Evolutionary conservation across 2,797 vertebrate genomes (phyloP), one percentile per base, ranked within the genome.

Genomic region (Tapera naevia): DNA sequence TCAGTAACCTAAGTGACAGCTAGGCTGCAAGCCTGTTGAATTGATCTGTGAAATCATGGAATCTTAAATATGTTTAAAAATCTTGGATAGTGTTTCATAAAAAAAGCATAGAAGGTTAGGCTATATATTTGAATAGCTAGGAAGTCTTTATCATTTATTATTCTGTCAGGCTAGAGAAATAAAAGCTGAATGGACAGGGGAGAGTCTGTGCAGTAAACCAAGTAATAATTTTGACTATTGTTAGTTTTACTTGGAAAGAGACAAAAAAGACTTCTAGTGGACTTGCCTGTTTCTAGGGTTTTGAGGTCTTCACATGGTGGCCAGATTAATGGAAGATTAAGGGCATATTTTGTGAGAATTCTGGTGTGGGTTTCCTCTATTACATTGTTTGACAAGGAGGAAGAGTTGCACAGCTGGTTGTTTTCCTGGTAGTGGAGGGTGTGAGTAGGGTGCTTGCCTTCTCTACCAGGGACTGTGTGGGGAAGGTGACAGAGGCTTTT

Each of bases 401-500:
- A 62, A 61, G 12, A 27, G 22, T 60, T 45, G n/a, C 24, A 51
- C 12, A 24, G 24, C 17, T 1, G 2, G 37, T 19, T 13, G 22
- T 88, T 74, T 80, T 74, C 46, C 10, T 4, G 2, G n/a, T 51
- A 17, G 37, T 14, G 24, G 22, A 69, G 25, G 12, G 4, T 61
- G 32, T 16, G 17, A 41, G 16, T n/a, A 27, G 25, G 11, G 4
- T 39, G 15, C 27, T n/a, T 0, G 2, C 8, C 18, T 46, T 80
- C 37, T 64, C n/a, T 46, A 24, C 5, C 22, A 54, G 27, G 18
- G 9, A 54, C 53, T 30, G 4, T 18, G 4, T 12, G 17, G 5
- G 4, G 0, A 0, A 84, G 23, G 22, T 41, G 25, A 22, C 45
- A 64, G 56, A 46, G 11, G 13, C 9, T 41, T 10, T 41, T 51